Conservation (phyloP, 2,888 invertebrate species). For the Melanargia galathea region DNA sequence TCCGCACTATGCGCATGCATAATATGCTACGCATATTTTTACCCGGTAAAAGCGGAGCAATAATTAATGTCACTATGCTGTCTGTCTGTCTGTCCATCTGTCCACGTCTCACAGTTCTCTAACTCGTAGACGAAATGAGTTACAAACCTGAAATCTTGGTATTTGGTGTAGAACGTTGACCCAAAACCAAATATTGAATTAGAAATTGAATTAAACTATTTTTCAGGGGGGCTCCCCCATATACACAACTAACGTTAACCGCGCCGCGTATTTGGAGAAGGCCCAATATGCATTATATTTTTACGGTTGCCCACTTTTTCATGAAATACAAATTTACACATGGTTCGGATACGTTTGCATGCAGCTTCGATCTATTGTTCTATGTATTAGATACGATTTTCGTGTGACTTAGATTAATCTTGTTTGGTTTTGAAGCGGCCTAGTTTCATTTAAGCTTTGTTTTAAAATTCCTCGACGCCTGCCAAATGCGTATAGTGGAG, state of each 20-base stretch:
- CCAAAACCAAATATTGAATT: too few relatives aligned
- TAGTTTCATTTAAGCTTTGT: slow-evolving; percentile 55
- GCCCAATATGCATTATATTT: slow-evolving; percentile 50
- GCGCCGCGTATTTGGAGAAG: slow-evolving; percentile 41
- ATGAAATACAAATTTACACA: slow-evolving; percentile 38
- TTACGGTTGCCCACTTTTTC: slow-evolving; percentile 44
- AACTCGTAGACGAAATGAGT: too few relatives aligned
- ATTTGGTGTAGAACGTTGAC: too few relatives aligned
- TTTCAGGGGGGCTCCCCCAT: too few relatives aligned
- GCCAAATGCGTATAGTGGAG: slow-evolving; percentile 56
- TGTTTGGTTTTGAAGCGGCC: slow-evolving; percentile 41
- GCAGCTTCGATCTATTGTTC: slow-evolving; percentile 17
- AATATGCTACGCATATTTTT: too few relatives aligned
- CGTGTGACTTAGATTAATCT: slow-evolving; percentile 29
- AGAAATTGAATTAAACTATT: too few relatives aligned
- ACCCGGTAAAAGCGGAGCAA: too few relatives aligned
- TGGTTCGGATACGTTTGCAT: slow-evolving; percentile 15
- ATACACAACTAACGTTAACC: background rate
- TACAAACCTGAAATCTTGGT: too few relatives aligned
- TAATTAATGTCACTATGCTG: too few relatives aligned
- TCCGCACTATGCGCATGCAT: too few relatives aligned
- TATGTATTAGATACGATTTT: slow-evolving; percentile 29
- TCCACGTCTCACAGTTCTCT: too few relatives aligned
- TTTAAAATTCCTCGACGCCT: slow-evolving; percentile 60
- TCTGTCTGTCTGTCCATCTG: too few relatives aligned